phyloP scores from a whole-genome alignment of 1,140 invertebrate genomes.

The Dolichoris vasculosae region DNA sequence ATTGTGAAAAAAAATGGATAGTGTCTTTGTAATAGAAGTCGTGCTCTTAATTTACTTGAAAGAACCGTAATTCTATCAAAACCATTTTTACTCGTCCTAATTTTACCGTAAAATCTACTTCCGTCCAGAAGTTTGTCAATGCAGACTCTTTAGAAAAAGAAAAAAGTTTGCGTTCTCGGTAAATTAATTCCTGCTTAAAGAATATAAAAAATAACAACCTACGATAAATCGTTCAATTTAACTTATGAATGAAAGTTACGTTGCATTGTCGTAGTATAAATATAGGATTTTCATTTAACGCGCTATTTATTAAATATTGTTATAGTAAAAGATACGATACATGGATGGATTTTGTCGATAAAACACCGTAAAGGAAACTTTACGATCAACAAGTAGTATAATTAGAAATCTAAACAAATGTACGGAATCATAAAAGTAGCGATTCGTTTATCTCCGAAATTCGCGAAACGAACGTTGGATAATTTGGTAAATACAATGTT shows the following conservation, averaged over 20 bases:
- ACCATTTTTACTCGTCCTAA: neutral
- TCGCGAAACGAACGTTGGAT: neutral
- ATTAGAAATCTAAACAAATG: neutral
- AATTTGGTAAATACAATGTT: neutral
- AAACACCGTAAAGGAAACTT: neutral
- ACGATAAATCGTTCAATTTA: neutral
- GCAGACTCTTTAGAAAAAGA: no score
- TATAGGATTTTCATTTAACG: neutral
- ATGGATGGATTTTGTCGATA: neutral
- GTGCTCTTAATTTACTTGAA: neutral
- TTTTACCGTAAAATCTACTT: neutral
- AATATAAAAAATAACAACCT: no score
- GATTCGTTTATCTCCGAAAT: neutral
- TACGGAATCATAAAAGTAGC: neutral
- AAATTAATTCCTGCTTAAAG: neutral
- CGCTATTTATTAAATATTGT: neutral
- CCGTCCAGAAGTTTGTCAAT: no score
- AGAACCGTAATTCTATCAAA: no score
- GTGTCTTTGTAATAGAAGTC: neutral
- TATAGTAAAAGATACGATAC: neutral
- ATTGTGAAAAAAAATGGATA: neutral
- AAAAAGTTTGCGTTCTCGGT: neutral
- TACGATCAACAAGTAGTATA: conserved; percentile 6
- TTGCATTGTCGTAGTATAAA: neutral
- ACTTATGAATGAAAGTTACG: neutral